These are phyloP conservation scores for Dicentrarchus labrax DNA, from an alignment of 2,113 vertebrate species.

Conservation along the genomic window DNA sequence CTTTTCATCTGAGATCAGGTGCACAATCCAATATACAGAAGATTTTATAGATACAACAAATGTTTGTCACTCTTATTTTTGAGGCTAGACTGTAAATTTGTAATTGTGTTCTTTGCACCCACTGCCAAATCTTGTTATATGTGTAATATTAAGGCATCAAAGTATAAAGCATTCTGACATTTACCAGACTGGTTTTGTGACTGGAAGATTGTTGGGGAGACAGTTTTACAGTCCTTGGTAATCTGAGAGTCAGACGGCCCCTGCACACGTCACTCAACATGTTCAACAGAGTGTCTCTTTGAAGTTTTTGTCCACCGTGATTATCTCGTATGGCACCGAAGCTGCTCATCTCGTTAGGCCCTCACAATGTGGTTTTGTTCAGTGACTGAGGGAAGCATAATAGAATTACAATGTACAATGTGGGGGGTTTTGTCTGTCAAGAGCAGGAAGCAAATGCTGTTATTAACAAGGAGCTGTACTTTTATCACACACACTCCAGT, in stretches of 20 bases:
- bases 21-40: constrained; percentile 61
- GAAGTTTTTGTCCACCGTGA: constrained; percentile 37
- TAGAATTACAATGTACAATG: constrained; percentile 66
- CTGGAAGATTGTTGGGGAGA: constrained; percentile 34
- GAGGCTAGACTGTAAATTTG: constrained; percentile 71
- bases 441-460: constrained; percentile 68
- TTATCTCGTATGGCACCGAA: constrained; percentile 67
- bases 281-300: constrained; percentile 45
- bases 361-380: constrained; percentile 72
- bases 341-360: constrained; percentile 43
- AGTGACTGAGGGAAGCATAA: constrained; percentile 66
- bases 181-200: constrained; percentile 48
- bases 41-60: constrained; percentile 76
- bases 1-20: constrained; percentile 75
- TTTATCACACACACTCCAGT: constrained; percentile 66
- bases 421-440: constrained; percentile 73
- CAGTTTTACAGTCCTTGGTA: constrained; percentile 26
- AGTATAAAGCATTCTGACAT: constrained; percentile 76
- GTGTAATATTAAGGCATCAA: constrained; percentile 45
- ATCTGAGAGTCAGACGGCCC: constrained; percentile 41
- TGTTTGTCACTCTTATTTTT: constrained; percentile 56
- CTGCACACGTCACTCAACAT: constrained; percentile 51
- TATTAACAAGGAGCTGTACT: constrained; percentile 76
- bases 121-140: constrained; percentile 39
- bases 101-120: constrained; percentile 57